Conservation (phyloP, 1,140 invertebrate species). For the Dreissena polymorpha region DNA sequence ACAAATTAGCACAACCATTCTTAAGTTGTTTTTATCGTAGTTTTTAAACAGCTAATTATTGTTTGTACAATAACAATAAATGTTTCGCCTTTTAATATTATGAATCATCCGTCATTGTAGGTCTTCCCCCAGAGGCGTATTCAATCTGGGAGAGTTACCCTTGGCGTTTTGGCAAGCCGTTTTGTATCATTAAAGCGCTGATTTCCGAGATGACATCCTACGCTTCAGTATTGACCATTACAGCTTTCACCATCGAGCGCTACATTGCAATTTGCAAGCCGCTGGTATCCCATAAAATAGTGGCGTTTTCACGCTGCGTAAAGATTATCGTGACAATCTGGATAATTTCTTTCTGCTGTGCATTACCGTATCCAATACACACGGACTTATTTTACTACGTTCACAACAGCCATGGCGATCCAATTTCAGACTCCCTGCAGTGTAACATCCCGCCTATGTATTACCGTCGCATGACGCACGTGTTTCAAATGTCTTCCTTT, state of each 20-base stretch:
- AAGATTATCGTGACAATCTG: constrained; percentile 90
- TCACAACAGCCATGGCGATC: constrained; percentile 55
- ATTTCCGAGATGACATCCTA: constrained; percentile 95
- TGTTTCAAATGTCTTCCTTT: constrained; percentile 78
- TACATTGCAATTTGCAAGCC: constrained; percentile 97
- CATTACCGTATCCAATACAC: constrained; percentile 84
- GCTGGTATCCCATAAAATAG: constrained; percentile 92
- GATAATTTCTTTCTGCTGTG: constrained; percentile 88
- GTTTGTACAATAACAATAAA: neutral
- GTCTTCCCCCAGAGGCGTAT: constrained; percentile 92
- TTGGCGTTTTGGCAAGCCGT: constrained; percentile 91
- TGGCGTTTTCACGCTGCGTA: constrained; percentile 89
- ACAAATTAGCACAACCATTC: too few species aligned
- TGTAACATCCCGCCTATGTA: constrained; percentile 75
- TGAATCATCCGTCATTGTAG: constrained; percentile 75
- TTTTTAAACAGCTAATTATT: neutral
- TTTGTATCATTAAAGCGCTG: constrained; percentile 91
- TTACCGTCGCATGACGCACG: constrained; percentile 67
- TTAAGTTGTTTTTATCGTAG: neutral
- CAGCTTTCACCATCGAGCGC: constrained; percentile 95
- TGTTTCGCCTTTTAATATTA: neutral
- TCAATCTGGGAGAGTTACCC: constrained; percentile 93
- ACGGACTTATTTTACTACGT: constrained; percentile 72
- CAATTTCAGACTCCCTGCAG: constrained; percentile 69
- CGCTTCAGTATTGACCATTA: constrained; percentile 95